Evolutionary conservation across 2,888 invertebrate genomes (phyloP).

Genomic region (Philereme vetulata): DNA sequence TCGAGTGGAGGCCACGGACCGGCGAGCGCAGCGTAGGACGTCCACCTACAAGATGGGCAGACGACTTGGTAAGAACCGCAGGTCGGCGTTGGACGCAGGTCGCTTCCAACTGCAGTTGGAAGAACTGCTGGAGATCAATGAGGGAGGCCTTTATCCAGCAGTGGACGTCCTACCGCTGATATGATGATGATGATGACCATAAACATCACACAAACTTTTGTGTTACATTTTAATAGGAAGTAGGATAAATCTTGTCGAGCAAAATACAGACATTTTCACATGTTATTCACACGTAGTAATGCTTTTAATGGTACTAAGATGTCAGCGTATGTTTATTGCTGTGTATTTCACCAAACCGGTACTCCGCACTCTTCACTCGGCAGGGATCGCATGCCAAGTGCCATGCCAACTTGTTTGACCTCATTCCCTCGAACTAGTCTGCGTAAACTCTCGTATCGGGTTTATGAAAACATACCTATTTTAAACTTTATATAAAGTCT

Average conservation of each 20-base stretch:
- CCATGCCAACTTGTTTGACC: constrained; percentile 78
- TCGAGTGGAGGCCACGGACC: no score
- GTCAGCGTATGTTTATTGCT: constrained; percentile 64
- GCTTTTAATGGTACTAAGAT: constrained; percentile 45
- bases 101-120: no score
- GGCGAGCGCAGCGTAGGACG: no score
- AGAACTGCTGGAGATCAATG: no score
- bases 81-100: no score
- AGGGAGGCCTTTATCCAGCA: no score
- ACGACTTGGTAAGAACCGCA: no score
- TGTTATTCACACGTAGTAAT: constrained; percentile 35
- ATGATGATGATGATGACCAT: no score
- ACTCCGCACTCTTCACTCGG: constrained; percentile 23
- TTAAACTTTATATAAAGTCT: constrained; percentile 65
- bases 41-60: no score
- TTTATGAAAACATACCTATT: constrained; percentile 79
- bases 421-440: constrained; percentile 75
- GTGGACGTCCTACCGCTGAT: no score
- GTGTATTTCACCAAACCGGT: constrained; percentile 59
- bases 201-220: no score
- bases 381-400: constrained; percentile 58
- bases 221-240: constrained; percentile 5
- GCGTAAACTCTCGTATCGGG: constrained; percentile 78
- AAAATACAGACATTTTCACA: constrained; percentile 24
- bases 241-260: constrained; percentile 18